These are phyloP conservation scores for Megalops atlanticus DNA, from an alignment of 2,113 vertebrate species.

Conservation along the genomic window DNA sequence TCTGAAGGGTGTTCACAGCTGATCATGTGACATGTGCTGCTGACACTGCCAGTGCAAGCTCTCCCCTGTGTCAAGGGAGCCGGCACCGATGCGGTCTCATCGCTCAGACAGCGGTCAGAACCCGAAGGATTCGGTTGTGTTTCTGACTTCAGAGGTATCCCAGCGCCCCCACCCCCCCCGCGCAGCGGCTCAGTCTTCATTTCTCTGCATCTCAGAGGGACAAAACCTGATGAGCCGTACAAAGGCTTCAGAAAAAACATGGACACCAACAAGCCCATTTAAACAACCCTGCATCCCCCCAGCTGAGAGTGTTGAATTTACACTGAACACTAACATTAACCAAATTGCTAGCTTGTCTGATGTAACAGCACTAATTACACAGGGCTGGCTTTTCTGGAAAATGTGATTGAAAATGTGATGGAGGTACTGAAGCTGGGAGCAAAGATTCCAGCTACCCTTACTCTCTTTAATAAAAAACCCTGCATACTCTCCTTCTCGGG, in stretches of 20 bases:
- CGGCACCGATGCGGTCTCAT: not conserved
- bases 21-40: not conserved
- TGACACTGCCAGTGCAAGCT: not conserved
- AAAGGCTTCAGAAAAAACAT: not conserved
- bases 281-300: not conserved
- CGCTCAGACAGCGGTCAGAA: not conserved
- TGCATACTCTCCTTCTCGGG: too few relatives aligned
- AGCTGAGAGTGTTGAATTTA: not conserved
- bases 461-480: not conserved
- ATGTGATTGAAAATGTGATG: constrained; percentile 4
- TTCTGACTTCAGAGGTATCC: too few relatives aligned
- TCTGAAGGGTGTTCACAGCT: not conserved
- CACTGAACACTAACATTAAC: not conserved
- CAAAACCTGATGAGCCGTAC: not conserved
- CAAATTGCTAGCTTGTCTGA: constrained; percentile 3
- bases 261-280: not conserved
- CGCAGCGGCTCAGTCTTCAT: too few relatives aligned
- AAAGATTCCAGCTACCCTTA: not conserved
- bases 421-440: not conserved
- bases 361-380: not conserved
- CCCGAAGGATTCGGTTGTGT: too few relatives aligned
- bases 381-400: not conserved
- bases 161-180: too few relatives aligned
- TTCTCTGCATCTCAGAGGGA: too few relatives aligned
- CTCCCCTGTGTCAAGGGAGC: not conserved